Conservation (phyloP, 1,140 invertebrate species). For the Leguminivora glycinivorella region DNA sequence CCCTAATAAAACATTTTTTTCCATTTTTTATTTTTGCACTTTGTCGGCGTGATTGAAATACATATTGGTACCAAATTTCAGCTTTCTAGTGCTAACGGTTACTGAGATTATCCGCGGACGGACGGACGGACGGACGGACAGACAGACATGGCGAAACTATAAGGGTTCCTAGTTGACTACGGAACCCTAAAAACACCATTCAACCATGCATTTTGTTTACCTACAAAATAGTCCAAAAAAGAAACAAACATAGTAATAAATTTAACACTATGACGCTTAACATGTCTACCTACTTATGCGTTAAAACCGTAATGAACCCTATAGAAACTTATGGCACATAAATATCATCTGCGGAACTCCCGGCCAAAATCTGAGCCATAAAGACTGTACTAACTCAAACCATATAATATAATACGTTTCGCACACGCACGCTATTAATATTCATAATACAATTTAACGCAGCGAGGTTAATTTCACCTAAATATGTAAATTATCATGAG, state of each 20-base stretch:
- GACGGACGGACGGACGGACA: too few relatives aligned
- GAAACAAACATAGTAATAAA: neutral
- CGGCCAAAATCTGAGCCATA: slow-evolving; percentile 63
- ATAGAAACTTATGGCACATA: slow-evolving; percentile 16
- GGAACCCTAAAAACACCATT: neutral
- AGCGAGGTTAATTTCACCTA: slow-evolving; percentile 77
- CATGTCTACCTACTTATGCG: neutral
- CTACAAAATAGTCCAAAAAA: neutral
- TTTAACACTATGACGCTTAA: neutral
- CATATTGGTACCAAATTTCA: too few relatives aligned
- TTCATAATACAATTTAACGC: slow-evolving; percentile 79
- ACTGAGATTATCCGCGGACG: too few relatives aligned
- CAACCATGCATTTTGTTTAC: too few relatives aligned
- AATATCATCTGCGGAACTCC: slow-evolving; percentile 40
- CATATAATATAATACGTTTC: slow-evolving; percentile 65
- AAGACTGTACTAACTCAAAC: slow-evolving; percentile 51
- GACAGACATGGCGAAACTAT: too few relatives aligned
- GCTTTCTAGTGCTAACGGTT: too few relatives aligned
- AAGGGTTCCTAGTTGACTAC: too few relatives aligned
- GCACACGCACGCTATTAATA: slow-evolving; percentile 73
- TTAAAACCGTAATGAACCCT: neutral
- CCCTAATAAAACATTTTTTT: too few relatives aligned
- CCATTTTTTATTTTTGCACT: too few relatives aligned
- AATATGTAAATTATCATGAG: slow-evolving; percentile 79
- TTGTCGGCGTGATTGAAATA: too few relatives aligned